phyloP scores from a whole-genome alignment of 2,888 invertebrate genomes.

The Bruchidius siliquastri region DNA sequence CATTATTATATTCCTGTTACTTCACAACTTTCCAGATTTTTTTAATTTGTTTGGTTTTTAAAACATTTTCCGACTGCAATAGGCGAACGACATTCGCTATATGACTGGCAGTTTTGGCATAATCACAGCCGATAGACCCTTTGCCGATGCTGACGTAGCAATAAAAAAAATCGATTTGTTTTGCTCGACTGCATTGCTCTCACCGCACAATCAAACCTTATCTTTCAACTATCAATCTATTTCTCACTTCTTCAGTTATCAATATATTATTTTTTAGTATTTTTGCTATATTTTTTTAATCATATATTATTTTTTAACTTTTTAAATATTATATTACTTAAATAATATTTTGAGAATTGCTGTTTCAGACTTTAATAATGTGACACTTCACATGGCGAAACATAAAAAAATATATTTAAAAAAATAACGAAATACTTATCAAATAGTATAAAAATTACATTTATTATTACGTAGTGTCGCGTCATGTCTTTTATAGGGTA shows the following conservation, averaged over 20 bases:
- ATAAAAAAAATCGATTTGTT: neutral
- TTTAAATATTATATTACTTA: conserved; percentile 42
- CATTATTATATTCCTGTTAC: too few relatives aligned
- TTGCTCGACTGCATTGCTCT: conserved; percentile 23
- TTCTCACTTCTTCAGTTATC: conserved; percentile 25
- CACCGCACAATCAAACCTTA: conserved; percentile 24
- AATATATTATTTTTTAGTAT: conserved; percentile 34
- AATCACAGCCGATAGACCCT: conserved; percentile 48
- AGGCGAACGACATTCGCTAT: neutral
- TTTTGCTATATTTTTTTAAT: conserved; percentile 37
- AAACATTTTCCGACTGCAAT: neutral
- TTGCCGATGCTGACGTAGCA: conserved; percentile 16
- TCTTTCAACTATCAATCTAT: conserved; percentile 29
- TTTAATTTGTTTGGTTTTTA: neutral
- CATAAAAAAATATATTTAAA: conserved; percentile 46
- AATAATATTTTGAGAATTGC: conserved; percentile 51
- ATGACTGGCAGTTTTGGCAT: conserved; percentile 46
- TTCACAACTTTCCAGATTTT: too few relatives aligned
- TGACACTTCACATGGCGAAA: conserved; percentile 46
- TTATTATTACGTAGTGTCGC: conserved; percentile 40
- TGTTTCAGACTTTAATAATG: conserved; percentile 50
- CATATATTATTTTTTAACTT: conserved; percentile 37
- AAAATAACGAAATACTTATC: conserved; percentile 45
- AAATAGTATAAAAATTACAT: conserved; percentile 41
- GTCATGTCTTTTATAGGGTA: conserved; percentile 41